These are phyloP conservation scores for Mus spicilegus DNA, from an alignment of 2,113 vertebrate genomes.

Conservation along the genomic window DNA sequence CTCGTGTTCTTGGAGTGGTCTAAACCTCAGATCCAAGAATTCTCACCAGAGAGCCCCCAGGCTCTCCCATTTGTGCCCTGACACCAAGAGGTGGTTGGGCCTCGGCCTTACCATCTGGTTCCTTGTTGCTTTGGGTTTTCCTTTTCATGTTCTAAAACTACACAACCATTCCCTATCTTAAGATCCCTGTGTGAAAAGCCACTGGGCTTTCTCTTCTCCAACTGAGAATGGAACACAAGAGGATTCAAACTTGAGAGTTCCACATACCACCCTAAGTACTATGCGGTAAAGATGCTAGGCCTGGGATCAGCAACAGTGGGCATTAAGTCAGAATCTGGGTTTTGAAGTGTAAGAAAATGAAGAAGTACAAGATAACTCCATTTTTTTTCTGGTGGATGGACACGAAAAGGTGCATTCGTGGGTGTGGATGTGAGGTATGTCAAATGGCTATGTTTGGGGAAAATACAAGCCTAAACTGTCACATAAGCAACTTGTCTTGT, in stretches of 20 bases:
- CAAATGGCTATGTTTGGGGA: background rate
- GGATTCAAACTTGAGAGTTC: background rate
- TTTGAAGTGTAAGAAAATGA: background rate
- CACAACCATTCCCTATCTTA: background rate
- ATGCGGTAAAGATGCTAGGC: background rate
- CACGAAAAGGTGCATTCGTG: background rate
- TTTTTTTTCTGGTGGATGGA: background rate
- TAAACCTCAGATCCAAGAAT: no score
- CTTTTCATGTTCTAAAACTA: background rate
- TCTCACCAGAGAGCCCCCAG: background rate
- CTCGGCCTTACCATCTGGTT: background rate
- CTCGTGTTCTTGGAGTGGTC: background rate
- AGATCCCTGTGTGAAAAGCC: background rate
- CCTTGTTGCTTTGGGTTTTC: background rate
- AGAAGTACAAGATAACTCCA: background rate
- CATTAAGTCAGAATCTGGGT: background rate
- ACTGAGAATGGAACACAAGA: background rate
- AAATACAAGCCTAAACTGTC: background rate
- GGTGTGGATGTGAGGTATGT: background rate
- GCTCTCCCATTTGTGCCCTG: background rate
- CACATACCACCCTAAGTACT: accelerated
- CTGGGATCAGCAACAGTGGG: background rate
- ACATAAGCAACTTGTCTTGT: background rate
- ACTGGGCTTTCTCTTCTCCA: background rate
- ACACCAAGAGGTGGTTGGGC: no score